Conservation (phyloP, 2,113 vertebrate species). For the Embiotoca jacksoni region DNA sequence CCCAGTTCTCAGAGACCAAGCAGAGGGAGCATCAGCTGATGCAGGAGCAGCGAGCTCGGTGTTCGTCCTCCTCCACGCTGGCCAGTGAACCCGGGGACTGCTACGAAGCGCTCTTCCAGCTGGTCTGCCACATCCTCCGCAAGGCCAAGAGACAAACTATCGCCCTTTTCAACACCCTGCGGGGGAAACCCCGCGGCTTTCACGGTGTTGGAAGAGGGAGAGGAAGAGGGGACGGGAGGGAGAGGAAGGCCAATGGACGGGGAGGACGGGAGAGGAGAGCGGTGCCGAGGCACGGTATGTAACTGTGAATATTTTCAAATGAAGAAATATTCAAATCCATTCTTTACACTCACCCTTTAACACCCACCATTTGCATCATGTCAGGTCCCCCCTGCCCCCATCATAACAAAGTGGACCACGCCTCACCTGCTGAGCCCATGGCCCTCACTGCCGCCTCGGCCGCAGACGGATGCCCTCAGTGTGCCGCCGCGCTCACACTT, state of each 20-base stretch:
- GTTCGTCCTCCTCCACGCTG: conserved; percentile 94
- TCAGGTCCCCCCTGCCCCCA: conserved; percentile 85
- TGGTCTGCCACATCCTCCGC: conserved; percentile 92
- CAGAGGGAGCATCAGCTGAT: conserved; percentile 98
- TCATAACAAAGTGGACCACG: conserved; percentile 82
- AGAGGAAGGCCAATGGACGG: conserved; percentile 58
- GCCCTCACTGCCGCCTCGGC: conserved; percentile 76
- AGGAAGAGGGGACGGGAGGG: conserved; percentile 42
- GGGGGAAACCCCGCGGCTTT: conserved; percentile 78
- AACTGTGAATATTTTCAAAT: not conserved
- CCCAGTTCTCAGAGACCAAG: conserved; percentile 98
- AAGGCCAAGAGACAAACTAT: conserved; percentile 89
- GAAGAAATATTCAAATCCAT: not conserved
- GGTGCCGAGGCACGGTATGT: conserved; percentile 51
- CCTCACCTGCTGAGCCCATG: conserved; percentile 60
- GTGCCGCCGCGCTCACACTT: conserved; percentile 68
- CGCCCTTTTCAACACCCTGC: conserved; percentile 86
- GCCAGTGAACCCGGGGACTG: conserved; percentile 96
- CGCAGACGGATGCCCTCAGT: conserved; percentile 85
- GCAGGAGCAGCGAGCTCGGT: conserved; percentile 94
- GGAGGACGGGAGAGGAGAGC: conserved; percentile 48
- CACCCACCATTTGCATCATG: not conserved
- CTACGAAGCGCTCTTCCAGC: conserved; percentile 97
- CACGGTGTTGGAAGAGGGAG: conserved; percentile 60
- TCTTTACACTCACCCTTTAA: not conserved